Evolutionary conservation across 1,140 invertebrate genomes (phyloP).

Genomic region (Pissodes strobi): DNA sequence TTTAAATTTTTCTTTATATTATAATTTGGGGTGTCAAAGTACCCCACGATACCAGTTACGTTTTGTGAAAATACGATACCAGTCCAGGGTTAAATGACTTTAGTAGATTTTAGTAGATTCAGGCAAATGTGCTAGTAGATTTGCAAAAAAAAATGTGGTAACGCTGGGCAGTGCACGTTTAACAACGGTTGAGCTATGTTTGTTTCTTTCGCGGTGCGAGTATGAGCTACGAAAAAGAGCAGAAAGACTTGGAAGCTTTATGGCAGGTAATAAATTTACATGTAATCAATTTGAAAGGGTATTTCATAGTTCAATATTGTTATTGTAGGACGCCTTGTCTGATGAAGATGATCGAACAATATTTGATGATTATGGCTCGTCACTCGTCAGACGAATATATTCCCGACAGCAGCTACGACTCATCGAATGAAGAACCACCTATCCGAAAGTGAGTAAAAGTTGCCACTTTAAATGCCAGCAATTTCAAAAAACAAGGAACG

Average conservation of each 20-base stretch:
- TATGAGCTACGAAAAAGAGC: neutral
- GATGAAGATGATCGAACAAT: neutral
- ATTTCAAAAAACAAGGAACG: neutral
- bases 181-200: neutral
- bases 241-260: neutral
- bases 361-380: neutral
- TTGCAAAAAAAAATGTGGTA: no score
- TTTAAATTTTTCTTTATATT: no score
- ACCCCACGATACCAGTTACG: no score
- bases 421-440: neutral
- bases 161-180: no score
- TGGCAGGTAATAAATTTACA: constrained; percentile 1
- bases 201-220: neutral
- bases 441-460: neutral
- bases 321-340: neutral
- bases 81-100: no score
- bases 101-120: no score
- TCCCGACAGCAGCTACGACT: neutral
- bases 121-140: no score
- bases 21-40: no score
- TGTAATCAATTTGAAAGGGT: neutral
- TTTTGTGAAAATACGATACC: no score
- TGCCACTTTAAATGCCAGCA: neutral
- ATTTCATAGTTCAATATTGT: neutral
- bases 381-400: neutral